phyloP scores from a whole-genome alignment of 2,797 vertebrate genomes.

The Pachyuromys duprasi region DNA sequence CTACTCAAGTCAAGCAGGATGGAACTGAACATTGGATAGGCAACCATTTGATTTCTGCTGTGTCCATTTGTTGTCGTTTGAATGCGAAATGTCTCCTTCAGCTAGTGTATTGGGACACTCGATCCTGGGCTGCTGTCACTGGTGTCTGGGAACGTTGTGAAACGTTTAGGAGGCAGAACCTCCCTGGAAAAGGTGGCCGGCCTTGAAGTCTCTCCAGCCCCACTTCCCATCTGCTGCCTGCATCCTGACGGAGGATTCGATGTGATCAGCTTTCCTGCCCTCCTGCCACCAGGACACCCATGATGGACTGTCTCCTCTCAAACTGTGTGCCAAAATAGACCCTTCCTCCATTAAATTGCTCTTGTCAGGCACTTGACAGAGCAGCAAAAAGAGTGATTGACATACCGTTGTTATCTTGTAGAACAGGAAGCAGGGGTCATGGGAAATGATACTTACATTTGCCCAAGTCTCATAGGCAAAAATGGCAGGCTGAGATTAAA shows the following conservation, averaged over 20 bases:
- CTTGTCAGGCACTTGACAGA: not conserved
- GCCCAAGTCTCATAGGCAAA: not conserved
- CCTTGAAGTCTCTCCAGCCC: not conserved
- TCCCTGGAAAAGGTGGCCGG: not conserved
- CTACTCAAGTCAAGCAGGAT: not conserved
- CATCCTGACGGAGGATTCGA: too few relatives aligned
- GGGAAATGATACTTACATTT: not conserved
- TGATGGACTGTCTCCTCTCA: not conserved
- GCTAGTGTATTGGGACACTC: not conserved
- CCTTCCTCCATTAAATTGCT: not conserved
- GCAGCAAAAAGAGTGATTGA: not conserved
- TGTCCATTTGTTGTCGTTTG: too few relatives aligned
- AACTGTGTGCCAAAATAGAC: not conserved
- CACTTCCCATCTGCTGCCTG: not conserved
- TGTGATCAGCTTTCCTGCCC: not conserved
- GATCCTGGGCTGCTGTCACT: not conserved
- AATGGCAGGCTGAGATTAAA: conserved; percentile 11
- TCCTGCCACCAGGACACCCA: not conserved
- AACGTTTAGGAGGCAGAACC: not conserved
- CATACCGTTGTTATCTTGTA: not conserved
- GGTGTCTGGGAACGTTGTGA: not conserved
- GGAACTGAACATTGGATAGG: not conserved
- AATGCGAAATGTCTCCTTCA: not conserved
- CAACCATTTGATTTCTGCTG: not conserved
- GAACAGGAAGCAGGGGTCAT: not conserved